phyloP scores from a whole-genome alignment of 2,113 vertebrate genomes.

The Trichomycterus rosablanca region DNA sequence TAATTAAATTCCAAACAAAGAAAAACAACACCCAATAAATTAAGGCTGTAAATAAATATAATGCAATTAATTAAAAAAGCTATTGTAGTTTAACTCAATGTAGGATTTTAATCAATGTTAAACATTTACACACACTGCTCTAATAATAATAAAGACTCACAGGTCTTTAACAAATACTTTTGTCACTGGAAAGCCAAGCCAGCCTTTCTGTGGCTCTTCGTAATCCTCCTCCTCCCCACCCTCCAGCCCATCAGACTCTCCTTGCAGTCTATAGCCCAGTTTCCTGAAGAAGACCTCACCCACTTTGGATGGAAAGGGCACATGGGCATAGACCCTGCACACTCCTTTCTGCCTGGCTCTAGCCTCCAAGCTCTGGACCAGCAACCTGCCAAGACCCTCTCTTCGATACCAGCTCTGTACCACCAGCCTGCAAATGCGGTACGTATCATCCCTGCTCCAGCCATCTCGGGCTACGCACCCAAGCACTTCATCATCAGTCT shows the following conservation, averaged over 20 bases:
- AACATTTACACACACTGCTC: slow-evolving; percentile 2
- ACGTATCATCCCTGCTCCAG: slow-evolving; percentile 37
- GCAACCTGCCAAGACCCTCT: slow-evolving; percentile 76
- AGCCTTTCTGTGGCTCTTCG: slow-evolving; percentile 61
- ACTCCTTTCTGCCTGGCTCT: slow-evolving; percentile 67
- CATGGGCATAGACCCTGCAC: slow-evolving; percentile 62
- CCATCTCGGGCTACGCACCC: slow-evolving; percentile 72
- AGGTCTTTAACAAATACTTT: slow-evolving; percentile 75
- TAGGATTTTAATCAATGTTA: not conserved
- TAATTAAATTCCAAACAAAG: too few species aligned
- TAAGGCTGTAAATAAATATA: slow-evolving; percentile 23
- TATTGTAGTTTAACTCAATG: not conserved
- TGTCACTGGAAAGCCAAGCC: slow-evolving; percentile 68
- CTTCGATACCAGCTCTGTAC: slow-evolving; percentile 78
- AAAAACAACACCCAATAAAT: slow-evolving; percentile 26
- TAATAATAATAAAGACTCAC: slow-evolving; percentile 40
- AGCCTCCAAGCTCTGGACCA: slow-evolving; percentile 76
- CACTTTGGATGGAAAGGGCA: slow-evolving; percentile 66
- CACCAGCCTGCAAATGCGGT: slow-evolving; percentile 73
- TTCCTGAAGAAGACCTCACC: slow-evolving; percentile 70
- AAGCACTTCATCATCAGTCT: slow-evolving; percentile 71
- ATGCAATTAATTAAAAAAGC: not conserved
- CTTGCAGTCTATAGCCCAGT: slow-evolving; percentile 63
- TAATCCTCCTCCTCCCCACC: slow-evolving; percentile 49
- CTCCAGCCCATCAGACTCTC: slow-evolving; percentile 50